phyloP scores from a whole-genome alignment of 2,888 invertebrate species.

The Hydriomena furcata region DNA sequence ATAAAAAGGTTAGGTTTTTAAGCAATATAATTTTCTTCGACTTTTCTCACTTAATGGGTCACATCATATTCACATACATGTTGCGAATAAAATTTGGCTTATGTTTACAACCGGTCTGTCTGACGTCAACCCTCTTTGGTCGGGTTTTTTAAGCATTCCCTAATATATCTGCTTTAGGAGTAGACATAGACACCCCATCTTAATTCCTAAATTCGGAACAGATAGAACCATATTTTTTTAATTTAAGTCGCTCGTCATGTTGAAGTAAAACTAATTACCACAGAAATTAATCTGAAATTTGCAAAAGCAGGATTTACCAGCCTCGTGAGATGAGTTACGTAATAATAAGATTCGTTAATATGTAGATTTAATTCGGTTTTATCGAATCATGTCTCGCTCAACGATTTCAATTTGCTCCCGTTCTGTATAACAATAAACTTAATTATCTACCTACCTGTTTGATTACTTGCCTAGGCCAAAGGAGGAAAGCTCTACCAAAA shows the following conservation, averaged over 20 bases:
- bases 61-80: too few relatives aligned
- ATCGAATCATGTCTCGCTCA: slow-evolving; percentile 41
- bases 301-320: background rate
- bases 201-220: too few relatives aligned
- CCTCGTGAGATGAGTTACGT: slow-evolving; percentile 1
- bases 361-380: slow-evolving; percentile 48
- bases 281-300: background rate
- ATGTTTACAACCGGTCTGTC: too few relatives aligned
- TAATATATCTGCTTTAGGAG: too few relatives aligned
- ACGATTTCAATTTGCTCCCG: slow-evolving; percentile 34
- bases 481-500: background rate
- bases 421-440: slow-evolving; percentile 33
- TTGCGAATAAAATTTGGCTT: too few relatives aligned
- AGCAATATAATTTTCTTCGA: too few relatives aligned
- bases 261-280: slow-evolving; percentile 1
- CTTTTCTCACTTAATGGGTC: too few relatives aligned
- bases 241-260: background rate
- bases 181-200: too few relatives aligned
- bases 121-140: too few relatives aligned
- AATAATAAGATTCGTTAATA: slow-evolving; percentile 49
- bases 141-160: too few relatives aligned
- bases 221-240: too few relatives aligned
- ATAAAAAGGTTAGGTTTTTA: too few relatives aligned
- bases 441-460: slow-evolving; percentile 35
- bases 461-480: slow-evolving; percentile 11